A percentile compares a stretch with the other conserved stretches of the same genome.
phyloP scores from a whole-genome alignment of 2,888 invertebrate genomes.

The Morpho helenor region DNA sequence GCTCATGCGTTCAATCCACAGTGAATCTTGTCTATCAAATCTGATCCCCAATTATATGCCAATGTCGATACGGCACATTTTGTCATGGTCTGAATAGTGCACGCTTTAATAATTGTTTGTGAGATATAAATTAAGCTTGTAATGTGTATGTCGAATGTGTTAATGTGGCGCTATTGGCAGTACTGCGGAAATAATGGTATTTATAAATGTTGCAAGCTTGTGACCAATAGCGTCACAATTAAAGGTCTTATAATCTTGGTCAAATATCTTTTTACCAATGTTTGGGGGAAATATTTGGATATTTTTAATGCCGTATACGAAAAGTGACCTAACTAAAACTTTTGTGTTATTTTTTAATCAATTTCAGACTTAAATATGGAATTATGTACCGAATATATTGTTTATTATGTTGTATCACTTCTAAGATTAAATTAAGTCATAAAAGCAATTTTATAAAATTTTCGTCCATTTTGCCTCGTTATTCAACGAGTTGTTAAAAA shows the following conservation, averaged over 20 bases:
- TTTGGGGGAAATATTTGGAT: neutral
- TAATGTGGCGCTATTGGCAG: too few species aligned
- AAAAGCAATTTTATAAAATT: too few species aligned
- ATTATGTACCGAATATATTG: neutral
- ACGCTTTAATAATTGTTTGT: constrained; percentile 14
- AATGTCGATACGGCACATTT: constrained; percentile 66
- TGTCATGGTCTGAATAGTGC: constrained; percentile 36
- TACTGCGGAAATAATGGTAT: neutral
- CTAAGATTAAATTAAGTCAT: too few species aligned
- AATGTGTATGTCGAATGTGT: too few species aligned
- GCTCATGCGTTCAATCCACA: neutral
- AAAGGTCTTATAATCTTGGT: neutral
- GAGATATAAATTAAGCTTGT: constrained; percentile 4
- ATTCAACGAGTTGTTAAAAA: too few species aligned
- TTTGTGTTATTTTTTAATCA: too few species aligned
- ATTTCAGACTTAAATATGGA: too few species aligned
- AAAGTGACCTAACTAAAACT: too few species aligned
- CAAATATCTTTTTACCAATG: neutral
- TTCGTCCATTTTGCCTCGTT: too few species aligned
- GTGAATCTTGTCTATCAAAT: neutral
- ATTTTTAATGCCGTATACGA: neutral
- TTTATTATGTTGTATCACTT: too few species aligned
- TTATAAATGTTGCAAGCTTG: too few species aligned
- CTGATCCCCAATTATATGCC: neutral
- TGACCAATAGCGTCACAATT: neutral